Conservation (phyloP, 2,888 invertebrate species). For the Melinaea menophilus region DNA sequence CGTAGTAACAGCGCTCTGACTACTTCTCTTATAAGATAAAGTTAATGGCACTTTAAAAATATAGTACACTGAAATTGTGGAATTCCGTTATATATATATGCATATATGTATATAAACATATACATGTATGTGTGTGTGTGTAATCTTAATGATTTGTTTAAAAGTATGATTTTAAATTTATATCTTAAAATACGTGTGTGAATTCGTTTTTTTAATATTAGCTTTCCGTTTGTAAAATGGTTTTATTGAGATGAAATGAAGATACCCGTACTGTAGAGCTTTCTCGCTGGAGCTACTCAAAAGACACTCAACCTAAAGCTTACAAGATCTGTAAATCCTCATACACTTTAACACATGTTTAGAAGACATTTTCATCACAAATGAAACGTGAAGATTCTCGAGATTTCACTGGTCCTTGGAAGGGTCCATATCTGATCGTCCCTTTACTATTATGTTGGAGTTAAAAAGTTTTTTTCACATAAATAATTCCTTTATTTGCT, state of each 20-base stretch:
- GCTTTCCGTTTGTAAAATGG: too few relatives aligned
- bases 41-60: neutral
- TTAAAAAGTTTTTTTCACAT: neutral
- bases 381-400: constrained; percentile 3
- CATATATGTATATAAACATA: too few relatives aligned
- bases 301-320: constrained; percentile 1
- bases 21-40: neutral
- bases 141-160: too few relatives aligned
- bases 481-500: neutral
- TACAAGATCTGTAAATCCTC: neutral
- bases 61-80: neutral
- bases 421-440: constrained; percentile 20
- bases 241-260: too few relatives aligned
- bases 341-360: neutral
- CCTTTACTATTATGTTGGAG: neutral
- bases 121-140: too few relatives aligned
- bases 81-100: neutral
- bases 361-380: constrained; percentile 2
- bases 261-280: neutral
- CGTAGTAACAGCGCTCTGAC: neutral
- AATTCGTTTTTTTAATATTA: too few relatives aligned
- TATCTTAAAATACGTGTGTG: too few relatives aligned
- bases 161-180: too few relatives aligned
- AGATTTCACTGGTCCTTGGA: constrained; percentile 12
- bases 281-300: neutral